Conservation (phyloP, 2,888 invertebrate species). For the Taphrorychus bicolor region DNA sequence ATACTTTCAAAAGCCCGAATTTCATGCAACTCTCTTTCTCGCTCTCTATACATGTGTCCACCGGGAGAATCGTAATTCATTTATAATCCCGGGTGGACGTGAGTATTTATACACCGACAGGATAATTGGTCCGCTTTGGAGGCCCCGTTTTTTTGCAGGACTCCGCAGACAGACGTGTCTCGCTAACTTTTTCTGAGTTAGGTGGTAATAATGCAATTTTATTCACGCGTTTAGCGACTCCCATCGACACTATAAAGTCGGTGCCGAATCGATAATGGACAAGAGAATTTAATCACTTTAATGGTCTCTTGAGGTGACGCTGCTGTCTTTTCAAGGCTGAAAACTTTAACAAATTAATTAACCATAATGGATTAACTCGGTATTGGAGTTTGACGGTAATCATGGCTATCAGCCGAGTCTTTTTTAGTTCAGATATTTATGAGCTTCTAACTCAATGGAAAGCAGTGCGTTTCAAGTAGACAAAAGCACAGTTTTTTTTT, state of each 20-base stretch:
- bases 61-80: constrained; percentile 25
- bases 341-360: constrained; percentile 32
- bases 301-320: constrained; percentile 19
- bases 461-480: too few species aligned
- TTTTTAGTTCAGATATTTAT: background rate
- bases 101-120: constrained; percentile 31
- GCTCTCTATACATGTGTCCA: background rate
- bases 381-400: constrained; percentile 1
- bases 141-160: too few species aligned
- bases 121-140: constrained; percentile 30
- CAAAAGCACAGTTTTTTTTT: too few species aligned
- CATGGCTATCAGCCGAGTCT: background rate
- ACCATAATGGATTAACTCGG: constrained; percentile 24
- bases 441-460: background rate
- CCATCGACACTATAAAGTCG: constrained; percentile 6
- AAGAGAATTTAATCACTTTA: constrained; percentile 26
- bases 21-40: background rate
- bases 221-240: background rate
- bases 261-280: constrained; percentile 16
- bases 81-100: constrained; percentile 26
- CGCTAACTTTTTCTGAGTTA: background rate
- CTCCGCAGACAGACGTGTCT: background rate
- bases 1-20: background rate
- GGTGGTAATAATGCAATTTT: constrained; percentile 2
- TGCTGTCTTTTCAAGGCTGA: constrained; percentile 9